Conservation (phyloP, 1,140 invertebrate species). For the Matsumurasca onukii region DNA sequence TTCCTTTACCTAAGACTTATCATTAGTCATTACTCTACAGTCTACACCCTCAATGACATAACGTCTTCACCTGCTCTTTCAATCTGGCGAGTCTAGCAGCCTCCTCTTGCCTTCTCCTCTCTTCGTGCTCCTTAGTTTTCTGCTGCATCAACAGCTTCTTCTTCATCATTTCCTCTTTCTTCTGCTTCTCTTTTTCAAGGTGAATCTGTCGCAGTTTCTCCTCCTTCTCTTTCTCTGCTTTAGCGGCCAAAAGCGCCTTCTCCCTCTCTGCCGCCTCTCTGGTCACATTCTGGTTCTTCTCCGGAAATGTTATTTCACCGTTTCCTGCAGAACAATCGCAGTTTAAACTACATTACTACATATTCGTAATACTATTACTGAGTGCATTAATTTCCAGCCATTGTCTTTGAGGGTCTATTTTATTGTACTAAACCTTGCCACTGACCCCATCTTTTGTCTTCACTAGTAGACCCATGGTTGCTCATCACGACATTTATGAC, state of each 20-base stretch:
- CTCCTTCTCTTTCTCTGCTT: constrained; percentile 17
- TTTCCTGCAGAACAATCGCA: too few species aligned
- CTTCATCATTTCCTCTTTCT: constrained; percentile 22
- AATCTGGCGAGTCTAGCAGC: constrained; percentile 25
- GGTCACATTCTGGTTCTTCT: constrained; percentile 23
- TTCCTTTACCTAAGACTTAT: too few species aligned
- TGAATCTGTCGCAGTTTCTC: constrained; percentile 27
- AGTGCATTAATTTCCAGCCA: too few species aligned
- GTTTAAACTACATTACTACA: constrained; percentile 16
- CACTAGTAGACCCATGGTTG: neutral
- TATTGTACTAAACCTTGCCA: too few species aligned
- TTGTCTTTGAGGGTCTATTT: too few species aligned
- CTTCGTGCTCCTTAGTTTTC: constrained; percentile 29
- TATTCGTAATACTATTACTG: too few species aligned
- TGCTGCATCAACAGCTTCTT: constrained; percentile 24
- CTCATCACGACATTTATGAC: too few species aligned
- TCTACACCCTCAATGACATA: too few species aligned
- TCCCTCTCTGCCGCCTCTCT: constrained; percentile 31
- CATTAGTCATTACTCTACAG: too few species aligned
- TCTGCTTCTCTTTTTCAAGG: constrained; percentile 24
- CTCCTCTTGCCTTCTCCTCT: constrained; percentile 30
- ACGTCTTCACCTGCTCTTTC: constrained; percentile 17
- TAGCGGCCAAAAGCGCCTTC: constrained; percentile 25
- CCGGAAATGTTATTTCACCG: too few species aligned
- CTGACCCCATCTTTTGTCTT: too few species aligned